Percentiles rank a stretch among this genome's conserved stretches.
Evolutionary conservation across 1,140 invertebrate species (phyloP).

Genomic region (Hypsibius dujardini): DNA sequence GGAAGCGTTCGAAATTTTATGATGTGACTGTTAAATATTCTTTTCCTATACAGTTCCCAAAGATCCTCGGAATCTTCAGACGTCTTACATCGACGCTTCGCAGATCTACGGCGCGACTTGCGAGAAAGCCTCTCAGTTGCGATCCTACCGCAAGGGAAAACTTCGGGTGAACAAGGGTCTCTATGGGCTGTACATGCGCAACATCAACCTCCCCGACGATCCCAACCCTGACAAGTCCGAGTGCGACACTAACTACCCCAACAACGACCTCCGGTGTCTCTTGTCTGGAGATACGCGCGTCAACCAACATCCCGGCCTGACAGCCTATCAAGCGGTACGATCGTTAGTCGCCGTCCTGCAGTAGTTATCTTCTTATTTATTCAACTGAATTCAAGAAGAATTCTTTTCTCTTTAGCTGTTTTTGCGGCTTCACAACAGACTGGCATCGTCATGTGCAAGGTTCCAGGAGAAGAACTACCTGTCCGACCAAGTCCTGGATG

Average conservation of each 20-base stretch:
- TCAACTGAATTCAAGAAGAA: neutral
- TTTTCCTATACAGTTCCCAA: conserved; percentile 3
- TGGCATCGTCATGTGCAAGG: conserved; percentile 1
- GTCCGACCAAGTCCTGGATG: conserved; percentile 9
- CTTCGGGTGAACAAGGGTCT: conserved; percentile 11
- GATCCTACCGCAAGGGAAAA: conserved; percentile 8
- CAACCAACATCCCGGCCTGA: conserved; percentile 27
- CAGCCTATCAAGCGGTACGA: conserved; percentile 22
- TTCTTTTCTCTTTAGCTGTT: neutral
- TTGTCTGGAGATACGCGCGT: conserved; percentile 24
- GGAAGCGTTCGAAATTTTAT: too few species aligned
- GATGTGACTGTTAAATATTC: neutral
- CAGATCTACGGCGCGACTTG: conserved; percentile 24
- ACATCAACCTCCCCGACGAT: conserved; percentile 1
- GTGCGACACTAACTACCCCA: conserved; percentile 12
- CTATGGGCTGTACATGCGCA: neutral
- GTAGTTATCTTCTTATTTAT: neutral
- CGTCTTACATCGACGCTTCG: conserved; percentile 26
- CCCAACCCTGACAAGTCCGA: neutral
- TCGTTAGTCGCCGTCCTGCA: neutral
- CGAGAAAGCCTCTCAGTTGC: conserved; percentile 27
- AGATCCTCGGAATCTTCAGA: conserved; percentile 23
- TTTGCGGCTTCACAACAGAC: neutral
- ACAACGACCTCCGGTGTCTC: neutral
- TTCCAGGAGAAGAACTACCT: conserved; percentile 7